Percentiles rank a stretch among this genome's conserved stretches.
phyloP scores from a whole-genome alignment of 2,888 invertebrate species.

The Coremacera marginata region DNA sequence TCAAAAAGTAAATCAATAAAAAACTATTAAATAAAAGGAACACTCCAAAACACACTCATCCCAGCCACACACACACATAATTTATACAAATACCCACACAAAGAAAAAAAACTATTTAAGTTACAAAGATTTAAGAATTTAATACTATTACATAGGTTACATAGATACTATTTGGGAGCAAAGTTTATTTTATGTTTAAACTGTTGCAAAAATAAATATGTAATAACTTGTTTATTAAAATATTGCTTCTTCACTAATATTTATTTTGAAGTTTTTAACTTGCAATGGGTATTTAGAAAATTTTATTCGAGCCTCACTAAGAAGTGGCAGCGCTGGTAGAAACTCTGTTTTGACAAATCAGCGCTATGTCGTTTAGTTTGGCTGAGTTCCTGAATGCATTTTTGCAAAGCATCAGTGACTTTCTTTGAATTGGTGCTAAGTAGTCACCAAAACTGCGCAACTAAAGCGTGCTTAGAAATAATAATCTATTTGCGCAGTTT shows the following conservation, averaged over 20 bases:
- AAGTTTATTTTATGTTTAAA: conserved; percentile 39
- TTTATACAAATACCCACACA: background rate
- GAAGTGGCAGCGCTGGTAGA: no score
- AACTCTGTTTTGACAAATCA: no score
- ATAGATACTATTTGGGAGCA: conserved; percentile 31
- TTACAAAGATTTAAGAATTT: conserved; percentile 12
- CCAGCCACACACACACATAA: background rate
- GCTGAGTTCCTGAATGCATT: no score
- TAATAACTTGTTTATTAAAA: conserved; percentile 34
- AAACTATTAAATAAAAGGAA: background rate
- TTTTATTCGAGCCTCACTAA: no score
- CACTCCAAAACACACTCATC: background rate
- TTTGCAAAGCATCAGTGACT: no score
- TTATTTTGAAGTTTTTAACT: no score
- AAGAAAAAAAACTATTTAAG: conserved; percentile 21
- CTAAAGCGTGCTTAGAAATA: no score
- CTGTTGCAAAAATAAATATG: conserved; percentile 34
- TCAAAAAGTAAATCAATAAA: conserved; percentile 11
- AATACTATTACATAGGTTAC: conserved; percentile 22
- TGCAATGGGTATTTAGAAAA: no score
- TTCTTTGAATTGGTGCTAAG: no score
- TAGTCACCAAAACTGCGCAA: no score
- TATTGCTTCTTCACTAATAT: background rate
- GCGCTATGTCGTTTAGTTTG: no score
- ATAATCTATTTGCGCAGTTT: no score